phyloP scores from a whole-genome alignment of 2,113 vertebrate species.

The Pseudonaja textilis region DNA sequence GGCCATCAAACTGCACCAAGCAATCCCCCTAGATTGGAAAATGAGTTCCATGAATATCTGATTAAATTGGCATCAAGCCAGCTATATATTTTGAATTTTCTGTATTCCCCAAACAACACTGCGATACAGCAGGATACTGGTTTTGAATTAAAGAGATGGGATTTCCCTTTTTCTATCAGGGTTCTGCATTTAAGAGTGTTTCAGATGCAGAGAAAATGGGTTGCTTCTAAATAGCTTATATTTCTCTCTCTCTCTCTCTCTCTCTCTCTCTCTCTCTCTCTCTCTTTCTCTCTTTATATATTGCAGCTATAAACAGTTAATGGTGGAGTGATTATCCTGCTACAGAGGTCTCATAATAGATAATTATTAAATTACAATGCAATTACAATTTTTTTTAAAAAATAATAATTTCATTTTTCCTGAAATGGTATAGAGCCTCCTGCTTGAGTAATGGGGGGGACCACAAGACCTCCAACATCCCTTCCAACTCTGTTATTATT shows the following conservation, averaged over 20 bases:
- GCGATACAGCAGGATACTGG: neutral
- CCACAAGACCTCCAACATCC: neutral
- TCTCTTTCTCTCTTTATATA: neutral
- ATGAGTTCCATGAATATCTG: slow-evolving; percentile 25
- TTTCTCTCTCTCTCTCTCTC: neutral
- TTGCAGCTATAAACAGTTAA: neutral
- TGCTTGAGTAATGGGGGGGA: no score
- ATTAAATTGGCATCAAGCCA: slow-evolving; percentile 36
- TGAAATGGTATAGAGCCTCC: neutral
- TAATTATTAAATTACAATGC: neutral
- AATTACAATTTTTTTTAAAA: neutral
- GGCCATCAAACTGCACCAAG: slow-evolving; percentile 59
- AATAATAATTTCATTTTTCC: neutral
- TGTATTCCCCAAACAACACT: slow-evolving; percentile 16
- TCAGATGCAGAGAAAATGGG: neutral
- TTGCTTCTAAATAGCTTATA: neutral
- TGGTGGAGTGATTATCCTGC: accelerated
- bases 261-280: no score
- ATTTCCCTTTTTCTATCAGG: neutral
- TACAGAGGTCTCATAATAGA: neutral
- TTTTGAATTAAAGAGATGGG: neutral
- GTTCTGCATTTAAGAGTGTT: neutral
- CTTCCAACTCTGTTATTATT: neutral
- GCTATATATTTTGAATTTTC: slow-evolving; percentile 21
- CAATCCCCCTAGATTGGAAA: slow-evolving; percentile 52